Evolutionary conservation across 2,797 vertebrate genomes (phyloP), one percentile per base, ranked within the genome.

Genomic region (Danio kyathit): DNA sequence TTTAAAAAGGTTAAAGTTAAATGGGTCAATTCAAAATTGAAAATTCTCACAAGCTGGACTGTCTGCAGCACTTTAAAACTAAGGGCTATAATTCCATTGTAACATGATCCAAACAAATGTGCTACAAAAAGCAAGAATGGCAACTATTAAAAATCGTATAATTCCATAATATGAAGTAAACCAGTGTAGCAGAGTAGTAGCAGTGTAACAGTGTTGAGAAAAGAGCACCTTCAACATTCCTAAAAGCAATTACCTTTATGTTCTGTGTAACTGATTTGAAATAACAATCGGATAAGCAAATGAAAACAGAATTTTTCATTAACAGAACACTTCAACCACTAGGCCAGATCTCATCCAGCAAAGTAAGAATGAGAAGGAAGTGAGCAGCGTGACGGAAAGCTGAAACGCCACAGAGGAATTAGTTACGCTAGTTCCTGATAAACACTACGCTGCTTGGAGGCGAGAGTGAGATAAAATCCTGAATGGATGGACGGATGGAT

Each of bases 401-500:
- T 43, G 43, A 57, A 57, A 21, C 0, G 40, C 48, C 74, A 54
- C 4, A 0, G 17, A 44, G 46, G 17, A 21, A 63, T 70, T 71
- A 44, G 38, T 61, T 61, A 41, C 8, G 10, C 16, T 40, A 43
- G 44, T 52, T 67, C 21, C n/a, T 63, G 57, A 79, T 52, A 79
- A 79, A 79, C 38, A 61, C 56, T 0, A 2, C 0, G 52, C 17
- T 3, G 46, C 60, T 76, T 8, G 5, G 29, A 60, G 29, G 66
- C 38, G 19, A 3, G 6, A 9, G 49, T 54, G 7, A 43, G 70
- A 80, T 56, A 74, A 73, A 48, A 73, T 63, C 51, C 41, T 48
- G 41, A 57, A 80, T 57, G 51, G 69, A 72, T n/a, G 59, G 44
- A 73, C 51, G 49, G 44, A 73, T 60, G 49, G 21, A 48, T 29